These are phyloP conservation scores for Drosophila nigromelanica DNA, from an alignment of 1,140 invertebrate species.

Conservation along the genomic window DNA sequence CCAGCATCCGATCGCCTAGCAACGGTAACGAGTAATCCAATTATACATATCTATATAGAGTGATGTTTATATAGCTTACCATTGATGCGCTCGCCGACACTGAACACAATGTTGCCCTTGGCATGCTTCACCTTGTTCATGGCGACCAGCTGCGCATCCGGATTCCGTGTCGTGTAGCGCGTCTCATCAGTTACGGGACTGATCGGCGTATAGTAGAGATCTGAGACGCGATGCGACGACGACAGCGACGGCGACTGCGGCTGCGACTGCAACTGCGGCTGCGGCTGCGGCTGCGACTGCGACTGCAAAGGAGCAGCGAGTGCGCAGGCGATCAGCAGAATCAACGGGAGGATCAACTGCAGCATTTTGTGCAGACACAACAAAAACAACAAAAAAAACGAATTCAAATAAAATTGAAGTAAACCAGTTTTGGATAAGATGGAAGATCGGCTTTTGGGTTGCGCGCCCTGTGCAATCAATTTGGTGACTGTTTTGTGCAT, in stretches of 20 bases:
- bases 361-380: constrained; percentile 22
- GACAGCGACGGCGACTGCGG: not conserved
- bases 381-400: constrained; percentile 8
- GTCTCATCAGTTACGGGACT: constrained; percentile 57
- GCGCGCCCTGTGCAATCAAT: constrained; percentile 41
- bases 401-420: not conserved
- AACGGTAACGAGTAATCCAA: constrained; percentile 1
- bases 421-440: not conserved
- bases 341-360: constrained; percentile 12
- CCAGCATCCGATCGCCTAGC: constrained; percentile 66
- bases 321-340: constrained; percentile 10
- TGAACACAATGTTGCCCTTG: constrained; percentile 74
- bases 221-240: constrained; percentile 46
- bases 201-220: constrained; percentile 66
- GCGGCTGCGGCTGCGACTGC: constrained; percentile 8
- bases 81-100: constrained; percentile 51
- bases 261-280: not conserved
- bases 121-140: constrained; percentile 67
- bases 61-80: no score
- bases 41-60: not conserved
- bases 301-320: constrained; percentile 14
- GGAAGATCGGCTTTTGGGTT: not conserved
- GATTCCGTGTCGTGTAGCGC: constrained; percentile 48
- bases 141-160: constrained; percentile 32
- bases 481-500: constrained; percentile 51